Evolutionary conservation across 2,113 vertebrate genomes (phyloP).

Genomic region (Oophaga pumilio): DNA sequence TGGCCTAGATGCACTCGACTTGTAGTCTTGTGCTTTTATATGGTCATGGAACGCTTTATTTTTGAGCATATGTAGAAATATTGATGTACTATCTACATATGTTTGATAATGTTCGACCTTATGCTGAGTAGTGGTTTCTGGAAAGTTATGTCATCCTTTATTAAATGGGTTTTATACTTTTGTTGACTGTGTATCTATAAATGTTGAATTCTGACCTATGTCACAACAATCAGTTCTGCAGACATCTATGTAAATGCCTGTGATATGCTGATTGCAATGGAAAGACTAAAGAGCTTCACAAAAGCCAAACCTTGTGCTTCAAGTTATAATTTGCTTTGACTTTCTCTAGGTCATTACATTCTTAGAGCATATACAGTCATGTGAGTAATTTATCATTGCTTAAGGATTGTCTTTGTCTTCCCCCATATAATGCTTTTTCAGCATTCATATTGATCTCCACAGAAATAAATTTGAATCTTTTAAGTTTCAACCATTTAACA

Average conservation of each 20-base stretch:
- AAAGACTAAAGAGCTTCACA: conserved; percentile 29
- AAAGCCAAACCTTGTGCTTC: conserved; percentile 29
- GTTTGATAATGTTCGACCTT: not conserved
- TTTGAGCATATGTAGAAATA: not conserved
- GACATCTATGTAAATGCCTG: not conserved
- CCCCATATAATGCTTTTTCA: conserved; percentile 37
- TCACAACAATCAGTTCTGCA: not conserved
- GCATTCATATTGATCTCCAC: conserved; percentile 25
- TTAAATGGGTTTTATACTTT: too few species aligned
- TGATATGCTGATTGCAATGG: conserved; percentile 12
- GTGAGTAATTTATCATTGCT: conserved; percentile 34
- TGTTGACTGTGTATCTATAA: not conserved
- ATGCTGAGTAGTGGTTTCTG: not conserved
- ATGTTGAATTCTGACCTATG: not conserved
- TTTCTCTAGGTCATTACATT: conserved; percentile 53
- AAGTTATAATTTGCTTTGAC: conserved; percentile 47
- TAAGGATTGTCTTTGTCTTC: conserved; percentile 40
- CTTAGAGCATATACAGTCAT: conserved; percentile 46
- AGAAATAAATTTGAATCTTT: conserved; percentile 5
- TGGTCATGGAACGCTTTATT: not conserved
- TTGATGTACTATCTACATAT: not conserved
- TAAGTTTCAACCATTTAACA: conserved; percentile 7
- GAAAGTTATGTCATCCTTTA: not conserved
- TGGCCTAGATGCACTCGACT: too few species aligned
- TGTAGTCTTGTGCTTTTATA: too few species aligned